Conservation (phyloP, 2,888 invertebrate species). For the Rotaria socialis region DNA sequence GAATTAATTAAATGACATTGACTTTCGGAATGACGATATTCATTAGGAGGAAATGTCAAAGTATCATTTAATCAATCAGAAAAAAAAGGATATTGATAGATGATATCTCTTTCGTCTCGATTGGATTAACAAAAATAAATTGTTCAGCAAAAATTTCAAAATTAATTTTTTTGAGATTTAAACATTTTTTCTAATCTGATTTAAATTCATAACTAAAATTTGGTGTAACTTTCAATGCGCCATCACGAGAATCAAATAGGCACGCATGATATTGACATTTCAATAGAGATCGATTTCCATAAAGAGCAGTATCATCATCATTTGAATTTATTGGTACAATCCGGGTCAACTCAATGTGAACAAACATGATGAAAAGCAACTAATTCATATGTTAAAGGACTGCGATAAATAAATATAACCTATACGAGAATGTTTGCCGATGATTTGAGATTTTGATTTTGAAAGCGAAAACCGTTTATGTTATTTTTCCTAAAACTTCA, state of each 20-base stretch:
- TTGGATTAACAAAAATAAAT: neutral
- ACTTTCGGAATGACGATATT: neutral
- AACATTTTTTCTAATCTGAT: neutral
- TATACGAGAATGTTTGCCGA: too few relatives aligned
- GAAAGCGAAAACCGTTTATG: too few relatives aligned
- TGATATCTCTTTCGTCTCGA: neutral
- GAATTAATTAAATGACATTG: neutral
- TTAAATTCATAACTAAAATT: neutral
- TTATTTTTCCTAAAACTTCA: too few relatives aligned
- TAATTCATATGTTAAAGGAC: neutral
- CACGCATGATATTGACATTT: conserved; percentile 21
- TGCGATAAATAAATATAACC: neutral
- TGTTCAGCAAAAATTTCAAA: neutral
- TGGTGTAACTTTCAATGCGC: neutral
- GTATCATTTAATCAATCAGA: neutral
- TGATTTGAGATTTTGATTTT: too few relatives aligned
- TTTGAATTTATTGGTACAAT: neutral
- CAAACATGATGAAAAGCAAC: conserved; percentile 17
- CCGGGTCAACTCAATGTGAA: neutral
- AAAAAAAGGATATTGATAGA: neutral
- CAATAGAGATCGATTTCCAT: neutral
- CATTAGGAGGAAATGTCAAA: neutral
- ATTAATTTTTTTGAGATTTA: neutral
- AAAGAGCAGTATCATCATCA: neutral
- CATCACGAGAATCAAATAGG: neutral